These are phyloP conservation scores for Unio delphinus DNA, from an alignment of 2,888 invertebrate genomes.

Conservation along the genomic window DNA sequence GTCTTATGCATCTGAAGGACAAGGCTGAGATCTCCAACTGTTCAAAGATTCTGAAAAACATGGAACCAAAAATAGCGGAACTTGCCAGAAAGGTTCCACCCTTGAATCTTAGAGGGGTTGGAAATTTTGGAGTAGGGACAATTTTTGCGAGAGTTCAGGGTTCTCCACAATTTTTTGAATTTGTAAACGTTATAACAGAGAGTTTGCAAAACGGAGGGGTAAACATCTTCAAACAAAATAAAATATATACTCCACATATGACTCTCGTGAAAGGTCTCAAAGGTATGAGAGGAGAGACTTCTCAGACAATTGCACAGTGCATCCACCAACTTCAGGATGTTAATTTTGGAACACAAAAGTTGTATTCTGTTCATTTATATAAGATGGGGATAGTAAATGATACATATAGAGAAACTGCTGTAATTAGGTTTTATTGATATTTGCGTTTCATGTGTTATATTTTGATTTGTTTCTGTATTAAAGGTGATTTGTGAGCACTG, in stretches of 20 bases:
- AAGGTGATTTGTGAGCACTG: too few relatives aligned
- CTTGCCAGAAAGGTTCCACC: slow-evolving; percentile 34
- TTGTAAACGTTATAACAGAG: slow-evolving; percentile 58
- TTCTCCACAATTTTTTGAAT: slow-evolving; percentile 53
- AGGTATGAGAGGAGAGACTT: too few relatives aligned
- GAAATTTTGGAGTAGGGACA: slow-evolving; percentile 67
- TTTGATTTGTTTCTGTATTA: too few relatives aligned
- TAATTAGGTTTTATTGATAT: too few relatives aligned
- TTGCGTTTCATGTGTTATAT: too few relatives aligned
- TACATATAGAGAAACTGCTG: too few relatives aligned
- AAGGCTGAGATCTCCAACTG: slow-evolving; percentile 50
- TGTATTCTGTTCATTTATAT: too few relatives aligned
- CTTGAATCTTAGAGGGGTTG: slow-evolving; percentile 60
- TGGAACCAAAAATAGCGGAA: slow-evolving; percentile 36
- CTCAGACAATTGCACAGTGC: too few relatives aligned
- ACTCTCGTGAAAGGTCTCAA: slow-evolving; percentile 35
- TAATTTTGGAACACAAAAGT: too few relatives aligned
- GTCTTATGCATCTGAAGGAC: slow-evolving; percentile 65
- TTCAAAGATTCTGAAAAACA: slow-evolving; percentile 41
- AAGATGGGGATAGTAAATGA: too few relatives aligned
- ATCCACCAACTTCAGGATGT: too few relatives aligned
- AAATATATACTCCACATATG: slow-evolving; percentile 71
- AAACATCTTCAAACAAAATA: slow-evolving; percentile 64
- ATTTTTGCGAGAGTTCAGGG: slow-evolving; percentile 66
- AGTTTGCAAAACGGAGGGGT: slow-evolving; percentile 59